Evolutionary conservation across 2,113 vertebrate genomes (phyloP), one percentile per base, ranked within the genome.

Genomic region (Stegostoma tigrinum): DNA sequence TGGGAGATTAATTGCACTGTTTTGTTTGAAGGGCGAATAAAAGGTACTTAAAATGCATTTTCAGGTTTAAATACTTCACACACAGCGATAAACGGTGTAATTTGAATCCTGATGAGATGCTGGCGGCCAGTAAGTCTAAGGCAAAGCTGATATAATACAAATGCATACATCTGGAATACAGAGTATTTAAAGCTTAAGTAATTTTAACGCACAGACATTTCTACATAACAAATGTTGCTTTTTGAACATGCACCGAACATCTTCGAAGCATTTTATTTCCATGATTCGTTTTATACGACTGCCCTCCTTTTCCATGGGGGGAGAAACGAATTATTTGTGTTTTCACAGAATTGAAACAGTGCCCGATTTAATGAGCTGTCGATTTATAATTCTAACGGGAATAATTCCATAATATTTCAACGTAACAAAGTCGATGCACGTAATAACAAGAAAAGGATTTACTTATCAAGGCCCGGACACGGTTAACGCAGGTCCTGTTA

Each of bases 1-100:
- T 70, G 68, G 94, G 94, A 70, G 94, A 95, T 95, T 95, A 95
- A 95, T 95, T 95, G 45, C 94, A 95, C 67, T 95, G 94, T 95
- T 95, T 95, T 95, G 67, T 95, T 95, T 95, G 94, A 95, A 95
- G 94, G 94, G 94, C 27, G 94, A 95, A 95, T 95, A 95, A 95
- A 95, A 95, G 94, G 94, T 95, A 95, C 94, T 95, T 95, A 95
- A 95, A 95, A 95, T 95, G 68, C 94, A 95, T 95, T 95, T 95
- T 95, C 93, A 42, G 94, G 68, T 72, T 95, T 95, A 95, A 95
- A 95, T 95, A 95, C 94, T 95, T 95, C 94, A 95, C 94, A 95
- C 27, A 95, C 67, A 70, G 94, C 94, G 94, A 95, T 95, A 95
- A 95, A 95, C 67, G 94, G 94, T 95, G 94, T 95, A 95, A 95